These are phyloP conservation scores for Dolichomitus sp. DNA, from an alignment of 2,888 invertebrate species.

Conservation along the genomic window DNA sequence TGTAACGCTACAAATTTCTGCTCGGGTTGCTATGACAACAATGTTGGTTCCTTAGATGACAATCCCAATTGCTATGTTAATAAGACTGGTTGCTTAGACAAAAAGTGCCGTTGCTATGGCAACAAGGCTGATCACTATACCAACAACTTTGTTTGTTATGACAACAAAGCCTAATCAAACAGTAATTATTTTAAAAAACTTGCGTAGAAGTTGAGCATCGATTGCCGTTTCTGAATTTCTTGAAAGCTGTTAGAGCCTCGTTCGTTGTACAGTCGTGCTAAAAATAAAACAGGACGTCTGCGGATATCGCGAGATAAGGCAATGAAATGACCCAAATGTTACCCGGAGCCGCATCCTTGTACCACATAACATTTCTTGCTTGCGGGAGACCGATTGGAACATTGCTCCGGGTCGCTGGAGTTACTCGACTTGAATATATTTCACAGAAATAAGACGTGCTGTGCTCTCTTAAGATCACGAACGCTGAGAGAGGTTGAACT, in stretches of 20 bases:
- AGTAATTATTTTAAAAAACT: no score
- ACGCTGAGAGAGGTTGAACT: not conserved
- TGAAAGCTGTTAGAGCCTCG: not conserved
- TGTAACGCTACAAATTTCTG: no score
- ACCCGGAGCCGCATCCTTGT: constrained; percentile 76
- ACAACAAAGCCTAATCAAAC: no score
- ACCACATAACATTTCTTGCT: constrained; percentile 70
- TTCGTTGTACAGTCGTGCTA: not conserved
- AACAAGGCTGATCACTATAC: no score
- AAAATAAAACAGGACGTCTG: constrained; percentile 3
- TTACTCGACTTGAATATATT: constrained; percentile 16
- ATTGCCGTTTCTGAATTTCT: not conserved
- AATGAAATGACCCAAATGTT: constrained; percentile 77
- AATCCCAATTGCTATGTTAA: no score
- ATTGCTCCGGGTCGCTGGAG: constrained; percentile 55
- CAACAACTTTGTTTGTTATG: no score
- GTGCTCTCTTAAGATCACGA: constrained; percentile 26
- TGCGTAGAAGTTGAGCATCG: not conserved
- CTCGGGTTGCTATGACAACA: no score
- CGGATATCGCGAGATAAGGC: constrained; percentile 65
- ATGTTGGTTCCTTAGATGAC: no score
- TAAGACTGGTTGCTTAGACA: no score
- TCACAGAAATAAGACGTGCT: constrained; percentile 11
- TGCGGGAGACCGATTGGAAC: constrained; percentile 36
- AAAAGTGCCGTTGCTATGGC: no score